These are phyloP conservation scores for Nycticryphes semicollaris DNA, from an alignment of 2,113 vertebrate species.

Conservation along the genomic window DNA sequence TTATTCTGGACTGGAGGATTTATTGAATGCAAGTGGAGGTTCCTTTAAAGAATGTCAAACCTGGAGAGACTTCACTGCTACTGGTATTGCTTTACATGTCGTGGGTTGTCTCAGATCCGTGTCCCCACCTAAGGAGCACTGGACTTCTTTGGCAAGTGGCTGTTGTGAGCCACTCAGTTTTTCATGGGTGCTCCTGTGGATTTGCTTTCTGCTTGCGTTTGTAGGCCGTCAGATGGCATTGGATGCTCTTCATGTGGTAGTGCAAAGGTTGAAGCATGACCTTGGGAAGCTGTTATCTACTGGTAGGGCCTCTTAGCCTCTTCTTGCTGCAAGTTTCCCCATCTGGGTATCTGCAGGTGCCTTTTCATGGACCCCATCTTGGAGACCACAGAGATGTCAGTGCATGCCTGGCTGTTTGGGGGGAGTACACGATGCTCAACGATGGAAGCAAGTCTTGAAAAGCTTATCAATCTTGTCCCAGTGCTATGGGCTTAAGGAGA, in stretches of 20 bases:
- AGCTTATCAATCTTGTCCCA: neutral
- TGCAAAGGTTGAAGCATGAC: neutral
- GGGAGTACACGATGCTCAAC: fast-evolving
- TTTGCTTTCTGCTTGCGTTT: neutral
- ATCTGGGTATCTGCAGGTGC: neutral
- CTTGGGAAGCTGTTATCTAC: neutral
- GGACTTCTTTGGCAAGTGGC: neutral
- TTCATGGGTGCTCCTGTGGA: neutral
- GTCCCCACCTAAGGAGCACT: neutral
- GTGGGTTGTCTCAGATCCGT: neutral
- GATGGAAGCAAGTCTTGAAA: neutral
- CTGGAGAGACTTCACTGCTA: neutral
- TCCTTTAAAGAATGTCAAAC: neutral
- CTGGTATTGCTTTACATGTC: neutral
- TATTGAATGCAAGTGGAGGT: neutral
- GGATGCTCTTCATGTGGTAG: neutral
- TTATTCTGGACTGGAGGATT: neutral
- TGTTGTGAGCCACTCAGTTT: neutral
- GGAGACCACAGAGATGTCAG: neutral
- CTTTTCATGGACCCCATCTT: neutral
- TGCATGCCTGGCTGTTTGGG: neutral
- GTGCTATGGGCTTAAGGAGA: neutral
- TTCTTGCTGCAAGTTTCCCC: neutral
- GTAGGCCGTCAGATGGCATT: neutral
- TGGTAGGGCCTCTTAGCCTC: neutral